A percentile compares a stretch with the other conserved stretches of the same genome.
Conservation (phyloP, 2,113 vertebrate species). For the Pseudopipra pipra region DNA sequence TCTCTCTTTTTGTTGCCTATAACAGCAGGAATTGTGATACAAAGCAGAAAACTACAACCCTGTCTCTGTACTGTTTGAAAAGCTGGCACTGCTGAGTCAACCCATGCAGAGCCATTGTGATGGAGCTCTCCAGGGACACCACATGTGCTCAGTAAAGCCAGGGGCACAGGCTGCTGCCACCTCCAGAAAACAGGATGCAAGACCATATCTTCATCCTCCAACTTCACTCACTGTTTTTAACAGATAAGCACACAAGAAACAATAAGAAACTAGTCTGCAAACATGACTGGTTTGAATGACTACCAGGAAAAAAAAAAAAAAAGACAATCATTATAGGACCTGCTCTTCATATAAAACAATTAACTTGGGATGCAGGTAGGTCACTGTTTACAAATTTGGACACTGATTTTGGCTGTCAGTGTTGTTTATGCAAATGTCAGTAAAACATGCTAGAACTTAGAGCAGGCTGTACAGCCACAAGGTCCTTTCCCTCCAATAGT, state of each 20-base stretch:
- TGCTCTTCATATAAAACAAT: not conserved
- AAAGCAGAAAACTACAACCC: not conserved
- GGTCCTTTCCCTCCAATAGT: not conserved
- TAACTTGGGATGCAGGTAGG: not conserved
- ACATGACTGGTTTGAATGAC: not conserved
- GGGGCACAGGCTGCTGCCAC: not conserved
- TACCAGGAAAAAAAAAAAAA: not conserved
- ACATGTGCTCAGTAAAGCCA: not conserved
- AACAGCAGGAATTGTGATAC: not conserved
- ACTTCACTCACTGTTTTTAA: not conserved
- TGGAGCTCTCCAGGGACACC: not conserved
- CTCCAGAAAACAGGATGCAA: not conserved
- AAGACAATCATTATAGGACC: not conserved
- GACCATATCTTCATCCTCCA: not conserved
- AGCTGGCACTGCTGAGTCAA: not conserved
- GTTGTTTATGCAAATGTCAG: not conserved
- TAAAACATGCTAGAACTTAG: not conserved
- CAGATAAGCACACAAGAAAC: not conserved
- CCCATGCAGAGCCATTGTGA: fast-evolving
- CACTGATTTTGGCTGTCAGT: not conserved
- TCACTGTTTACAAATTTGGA: not conserved
- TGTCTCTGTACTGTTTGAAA: not conserved
- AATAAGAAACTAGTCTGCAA: not conserved
- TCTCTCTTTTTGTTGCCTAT: not conserved
- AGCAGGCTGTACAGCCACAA: not conserved